Evolutionary conservation across 2,888 invertebrate genomes (phyloP), one percentile per base, ranked within the genome.

Genomic region (Macrophya alboannulata): DNA sequence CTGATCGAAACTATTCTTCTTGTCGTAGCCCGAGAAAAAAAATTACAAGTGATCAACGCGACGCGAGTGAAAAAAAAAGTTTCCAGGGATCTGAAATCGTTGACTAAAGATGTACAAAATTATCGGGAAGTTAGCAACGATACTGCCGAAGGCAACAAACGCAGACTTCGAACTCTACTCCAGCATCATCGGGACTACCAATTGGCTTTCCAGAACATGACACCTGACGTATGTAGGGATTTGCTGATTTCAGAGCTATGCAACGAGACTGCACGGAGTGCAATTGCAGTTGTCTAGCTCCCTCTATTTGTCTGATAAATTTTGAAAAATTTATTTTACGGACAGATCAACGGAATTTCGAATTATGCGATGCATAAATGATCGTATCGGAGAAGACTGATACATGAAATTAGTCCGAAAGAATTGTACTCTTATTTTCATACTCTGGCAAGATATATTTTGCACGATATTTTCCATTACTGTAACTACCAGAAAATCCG

Each of bases 121-220:
- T 95, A 95, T 89, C 94, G 96, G 2, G 94, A 94, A 62, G 95
- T 95, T 87, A 92, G 96, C 9, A 95, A 95, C 71, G 95, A 96
- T 84, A 95, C 95, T 0, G 94, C 95, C 4, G 94, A 94, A 87
- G 96, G 96, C 0, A 95, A 96, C 91, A 95, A 95, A 89, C 95
- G 95, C 91, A 94, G 95, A 88, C 92, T 96, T 72, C 93, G 95
- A 51, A 95, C 95, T 88, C 94, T 95, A 17, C 94, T 96, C 83
- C 95, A 95, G 81, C 95, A 95, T 87, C 95, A 96, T 87, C 94
- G 94, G 87, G 94, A 95, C 86, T 93, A 96, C 88, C 95, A 95
- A 89, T 94, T 96, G 86, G 95, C 95, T 0, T 95, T 95, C 88
- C 94, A 93, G 88, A 92, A 94, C 88, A 91, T 93, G 48, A 92